Percentiles rank a stretch among this genome's conserved stretches.
These are phyloP conservation scores for Macropis europaea DNA, from an alignment of 2,888 invertebrate species.

Conservation along the genomic window DNA sequence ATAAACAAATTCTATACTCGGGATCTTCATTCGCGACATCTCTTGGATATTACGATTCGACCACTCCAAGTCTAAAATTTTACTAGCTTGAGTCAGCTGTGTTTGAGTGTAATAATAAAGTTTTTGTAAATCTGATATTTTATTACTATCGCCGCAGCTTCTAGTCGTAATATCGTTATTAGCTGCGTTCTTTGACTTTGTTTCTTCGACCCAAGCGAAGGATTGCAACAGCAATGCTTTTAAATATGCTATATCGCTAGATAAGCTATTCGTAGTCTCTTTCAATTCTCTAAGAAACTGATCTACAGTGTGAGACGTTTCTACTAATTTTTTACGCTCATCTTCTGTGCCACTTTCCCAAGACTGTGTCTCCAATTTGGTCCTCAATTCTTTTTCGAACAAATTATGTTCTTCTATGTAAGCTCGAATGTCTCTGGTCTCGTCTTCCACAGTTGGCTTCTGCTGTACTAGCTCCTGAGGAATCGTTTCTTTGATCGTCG, in stretches of 20 bases:
- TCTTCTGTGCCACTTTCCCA: conserved; percentile 82
- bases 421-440: conserved; percentile 68
- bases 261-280: conserved; percentile 83
- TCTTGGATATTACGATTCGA: conserved; percentile 79
- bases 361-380: conserved; percentile 61
- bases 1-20: conserved; percentile 89
- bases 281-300: conserved; percentile 84
- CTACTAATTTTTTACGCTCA: conserved; percentile 81
- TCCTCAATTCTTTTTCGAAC: conserved; percentile 74
- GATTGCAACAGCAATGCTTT: conserved; percentile 82
- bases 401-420: conserved; percentile 71
- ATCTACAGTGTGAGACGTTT: conserved; percentile 81
- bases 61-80: conserved; percentile 89
- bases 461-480: conserved; percentile 46
- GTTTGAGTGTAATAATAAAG: conserved; percentile 87
- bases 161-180: conserved; percentile 74
- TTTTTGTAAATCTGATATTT: conserved; percentile 86
- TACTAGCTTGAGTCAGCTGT: conserved; percentile 87
- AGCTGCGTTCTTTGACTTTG: conserved; percentile 80
- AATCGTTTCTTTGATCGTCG: conserved; percentile 35
- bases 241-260: conserved; percentile 82
- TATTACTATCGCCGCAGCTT: conserved; percentile 86
- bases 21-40: conserved; percentile 82
- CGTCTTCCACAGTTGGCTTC: conserved; percentile 64
- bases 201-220: conserved; percentile 83